Evolutionary conservation across 2,113 vertebrate species (phyloP).

Genomic region (Lepus timidus): DNA sequence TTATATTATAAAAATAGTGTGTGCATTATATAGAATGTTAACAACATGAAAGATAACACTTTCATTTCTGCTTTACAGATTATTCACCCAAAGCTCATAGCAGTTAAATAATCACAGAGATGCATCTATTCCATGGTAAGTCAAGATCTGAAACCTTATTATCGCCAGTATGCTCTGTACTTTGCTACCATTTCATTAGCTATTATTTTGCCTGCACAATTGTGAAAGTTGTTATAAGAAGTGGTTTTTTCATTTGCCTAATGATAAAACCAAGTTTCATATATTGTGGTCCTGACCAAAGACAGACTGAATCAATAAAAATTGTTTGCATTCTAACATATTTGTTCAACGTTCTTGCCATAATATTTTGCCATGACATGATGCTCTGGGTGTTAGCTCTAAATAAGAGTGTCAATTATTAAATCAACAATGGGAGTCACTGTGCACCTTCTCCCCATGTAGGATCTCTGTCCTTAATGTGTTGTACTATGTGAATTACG

Average conservation of each 20-base stretch:
- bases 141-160: background rate
- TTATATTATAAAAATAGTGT: background rate
- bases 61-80: background rate
- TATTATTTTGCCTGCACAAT: background rate
- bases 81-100: background rate
- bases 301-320: background rate
- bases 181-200: background rate
- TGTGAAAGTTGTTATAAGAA: background rate
- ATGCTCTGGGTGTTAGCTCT: background rate
- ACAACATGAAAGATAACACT: background rate
- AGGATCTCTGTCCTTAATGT: no score
- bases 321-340: background rate
- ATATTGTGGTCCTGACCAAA: background rate
- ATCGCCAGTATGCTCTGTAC: rapidly evolving
- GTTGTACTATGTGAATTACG: no score
- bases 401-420: no score
- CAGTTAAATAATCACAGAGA: background rate
- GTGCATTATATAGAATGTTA: background rate
- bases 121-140: background rate
- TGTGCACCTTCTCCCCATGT: no score
- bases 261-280: background rate
- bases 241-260: background rate
- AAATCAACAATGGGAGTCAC: no score
- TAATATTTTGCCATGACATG: background rate
- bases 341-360: background rate